Evolutionary conservation across 2,888 invertebrate species (phyloP), one percentile per base, ranked within the genome.

Genomic region (Trichogramma evanescens): DNA sequence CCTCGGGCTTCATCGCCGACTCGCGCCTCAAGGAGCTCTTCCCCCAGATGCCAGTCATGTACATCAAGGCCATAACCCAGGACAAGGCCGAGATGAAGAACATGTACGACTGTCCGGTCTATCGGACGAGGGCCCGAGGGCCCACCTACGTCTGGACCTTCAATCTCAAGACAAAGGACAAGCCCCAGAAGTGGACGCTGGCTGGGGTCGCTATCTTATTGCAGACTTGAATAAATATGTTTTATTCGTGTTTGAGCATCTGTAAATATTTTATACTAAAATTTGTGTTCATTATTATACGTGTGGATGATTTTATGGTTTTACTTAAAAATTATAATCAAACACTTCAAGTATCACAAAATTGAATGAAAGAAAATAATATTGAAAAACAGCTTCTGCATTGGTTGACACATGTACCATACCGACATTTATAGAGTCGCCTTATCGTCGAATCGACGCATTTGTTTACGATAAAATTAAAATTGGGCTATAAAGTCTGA

Each of bases 101-200:
- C 74, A 84, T 92, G 66, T 95, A 95, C 78, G 93, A 93, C 73
- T 95, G 95, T 76, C 95, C 95, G 6, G 90, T 95, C 5, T 96
- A 96, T 78, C 95, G 95, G 80, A 95, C 94, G 8, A 84, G 87
- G 67, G 84, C 85, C 75, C 84, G 96, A 57, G 96, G 95, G 0
- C 91, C 90, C 0, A 96, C 95, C 0, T 97, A 87, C 73, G 93
- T 97, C 8, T 96, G 95, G 95, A 95, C 95, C 0, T 96, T 97
- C 76, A 94, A 94, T 78, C 81, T 97, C 62, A 91, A 89, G 80
- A 92, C 91, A 9, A 91, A 87, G 73, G 93, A 94, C 70, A 91
- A 89, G 68, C 85, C 95, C 0, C 86, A 92, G 0, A 93, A 93
- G 72, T 97, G 96, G 96, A 89, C 92, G 6, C 81, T 97, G 50